These are phyloP conservation scores for Mycalesis mineus DNA, from an alignment of 2,888 invertebrate genomes.

Conservation along the genomic window DNA sequence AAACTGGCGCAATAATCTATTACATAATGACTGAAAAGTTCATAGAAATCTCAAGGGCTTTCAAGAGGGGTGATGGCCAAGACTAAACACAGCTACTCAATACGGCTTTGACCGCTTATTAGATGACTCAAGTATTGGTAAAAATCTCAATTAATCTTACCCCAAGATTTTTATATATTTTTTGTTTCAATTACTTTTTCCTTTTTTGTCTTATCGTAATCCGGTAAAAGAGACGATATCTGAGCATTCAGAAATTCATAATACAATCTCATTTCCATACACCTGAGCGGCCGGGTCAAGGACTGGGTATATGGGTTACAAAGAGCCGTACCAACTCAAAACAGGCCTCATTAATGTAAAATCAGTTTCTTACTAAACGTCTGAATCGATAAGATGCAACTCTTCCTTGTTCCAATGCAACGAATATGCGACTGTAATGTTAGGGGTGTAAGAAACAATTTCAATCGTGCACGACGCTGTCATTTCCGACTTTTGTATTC, in stretches of 20 bases:
- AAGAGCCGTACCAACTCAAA: slow-evolving; percentile 28
- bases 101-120: too few species aligned
- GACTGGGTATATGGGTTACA: slow-evolving; percentile 50
- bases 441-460: slow-evolving; percentile 42
- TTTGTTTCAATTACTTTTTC: background rate
- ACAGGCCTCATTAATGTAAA: slow-evolving; percentile 53
- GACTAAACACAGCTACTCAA: too few species aligned
- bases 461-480: slow-evolving; percentile 49
- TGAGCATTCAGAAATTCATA: slow-evolving; percentile 15
- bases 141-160: background rate
- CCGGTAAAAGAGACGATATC: background rate
- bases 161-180: background rate
- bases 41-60: too few species aligned
- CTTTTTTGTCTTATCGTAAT: background rate
- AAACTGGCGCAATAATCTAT: too few species aligned
- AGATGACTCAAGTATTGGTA: too few species aligned
- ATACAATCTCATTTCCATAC: slow-evolving; percentile 20
- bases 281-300: slow-evolving; percentile 45
- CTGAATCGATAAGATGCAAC: slow-evolving; percentile 52
- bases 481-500: slow-evolving; percentile 69
- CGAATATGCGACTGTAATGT: slow-evolving; percentile 23
- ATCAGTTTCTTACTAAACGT: slow-evolving; percentile 47
- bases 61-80: too few species aligned
- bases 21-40: too few species aligned
- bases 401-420: slow-evolving; percentile 23